Base-by-base conservation (phyloP, 2,113 vertebrate species). In the Takifugu flavidus region DNA sequence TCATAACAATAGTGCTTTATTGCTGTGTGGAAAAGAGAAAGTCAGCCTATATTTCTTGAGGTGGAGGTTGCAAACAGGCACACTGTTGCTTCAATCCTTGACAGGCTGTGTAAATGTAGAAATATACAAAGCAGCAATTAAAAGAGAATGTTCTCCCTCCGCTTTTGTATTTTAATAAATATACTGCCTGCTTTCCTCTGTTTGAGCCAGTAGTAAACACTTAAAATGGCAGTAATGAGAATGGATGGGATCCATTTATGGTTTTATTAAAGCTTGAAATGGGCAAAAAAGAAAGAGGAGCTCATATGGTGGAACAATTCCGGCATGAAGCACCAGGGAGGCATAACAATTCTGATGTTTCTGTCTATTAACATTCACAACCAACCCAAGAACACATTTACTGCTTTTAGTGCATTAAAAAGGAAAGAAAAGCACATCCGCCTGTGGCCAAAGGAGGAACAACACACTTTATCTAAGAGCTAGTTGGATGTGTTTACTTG, bases 61-160 rank as follows among this genome's bases (percentile, higher is more conserved):
- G 34, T 39, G 34, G 55, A 53, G 13, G 62, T 55, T 70, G 51
- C 28, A 59, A 59, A 61, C 20, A 13, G 25, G 50, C 42, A 28
- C 11, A 56, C 25, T 59, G 69, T 6, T 63, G 51, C 49, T 60
- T 47, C 29, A 75, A 71, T 62, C 31, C 46, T 51, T 59, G 60
- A 49, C 56, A 15, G 49, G 44, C 42, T 42, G 43, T 25, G 7
- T 45, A 28, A 57, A 63, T 43, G 27, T 52, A 68, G 29, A 54
- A 67, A 74, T 67, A 55, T 64, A 72, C 72, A 57, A 67, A 72
- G 57, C 6, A 25, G 43, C 75, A 68, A 68, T 61, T 73, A 68
- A 73, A 69, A 54, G 29, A 14, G 3, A 66, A 61, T 15, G 14
- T 39, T 39, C 12, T 49, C 50, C 49, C 47, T 39, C 34, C 58